phyloP scores from a whole-genome alignment of 2,888 invertebrate genomes.

The Catocala nupta region DNA sequence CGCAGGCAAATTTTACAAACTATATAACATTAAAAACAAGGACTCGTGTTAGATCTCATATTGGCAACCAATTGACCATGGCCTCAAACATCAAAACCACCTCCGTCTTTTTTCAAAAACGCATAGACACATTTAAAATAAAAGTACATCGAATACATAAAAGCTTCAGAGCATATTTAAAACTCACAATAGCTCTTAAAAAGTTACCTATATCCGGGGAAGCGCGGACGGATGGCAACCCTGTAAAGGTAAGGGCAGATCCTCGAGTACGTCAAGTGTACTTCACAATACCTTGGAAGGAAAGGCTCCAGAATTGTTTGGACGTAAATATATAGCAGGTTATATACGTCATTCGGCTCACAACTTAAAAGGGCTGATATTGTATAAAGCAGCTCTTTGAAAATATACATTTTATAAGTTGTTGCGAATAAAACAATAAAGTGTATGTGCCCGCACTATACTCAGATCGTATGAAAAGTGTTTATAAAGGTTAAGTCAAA shows the following conservation, averaged over 20 bases:
- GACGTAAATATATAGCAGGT: constrained; percentile 12
- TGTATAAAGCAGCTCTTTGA: neutral
- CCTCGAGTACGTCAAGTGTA: constrained; percentile 14
- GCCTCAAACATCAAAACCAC: too few species aligned
- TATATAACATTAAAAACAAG: too few species aligned
- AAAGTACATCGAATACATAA: neutral
- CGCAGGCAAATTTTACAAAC: too few species aligned
- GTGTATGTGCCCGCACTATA: too few species aligned
- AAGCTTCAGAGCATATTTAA: neutral
- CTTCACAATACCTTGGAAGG: constrained; percentile 20
- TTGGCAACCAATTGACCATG: too few species aligned
- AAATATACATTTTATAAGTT: too few species aligned
- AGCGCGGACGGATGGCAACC: constrained; percentile 11
- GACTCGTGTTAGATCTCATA: too few species aligned
- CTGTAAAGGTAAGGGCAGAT: constrained; percentile 8
- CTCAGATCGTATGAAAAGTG: too few species aligned
- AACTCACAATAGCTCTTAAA: constrained; percentile 3
- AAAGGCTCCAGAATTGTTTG: constrained; percentile 19
- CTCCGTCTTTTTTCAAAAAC: too few species aligned
- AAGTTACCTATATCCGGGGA: neutral
- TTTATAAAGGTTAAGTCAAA: too few species aligned
- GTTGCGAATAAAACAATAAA: too few species aligned
- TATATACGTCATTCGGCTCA: neutral
- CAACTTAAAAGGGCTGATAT: constrained; percentile 8
- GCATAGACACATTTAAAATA: neutral